Percentiles rank a stretch among this genome's conserved stretches.
phyloP scores from a whole-genome alignment of 2,113 vertebrate species.

The Dendrocopos noguchii region DNA sequence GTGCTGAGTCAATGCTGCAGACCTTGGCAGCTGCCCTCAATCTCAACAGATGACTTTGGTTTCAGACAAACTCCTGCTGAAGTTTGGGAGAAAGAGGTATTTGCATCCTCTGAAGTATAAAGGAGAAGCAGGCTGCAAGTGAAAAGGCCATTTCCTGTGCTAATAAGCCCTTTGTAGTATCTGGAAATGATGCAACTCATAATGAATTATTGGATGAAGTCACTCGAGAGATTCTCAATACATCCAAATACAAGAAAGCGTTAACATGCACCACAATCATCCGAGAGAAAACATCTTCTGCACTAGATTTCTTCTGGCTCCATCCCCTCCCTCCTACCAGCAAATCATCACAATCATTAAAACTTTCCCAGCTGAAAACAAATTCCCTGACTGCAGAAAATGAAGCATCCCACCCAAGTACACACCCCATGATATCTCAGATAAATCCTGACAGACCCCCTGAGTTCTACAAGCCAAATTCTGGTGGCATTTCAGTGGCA shows the following conservation, averaged over 20 bases:
- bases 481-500: background rate
- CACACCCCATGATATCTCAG: background rate
- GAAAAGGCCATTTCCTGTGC: background rate
- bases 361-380: background rate
- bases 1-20: background rate
- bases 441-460: background rate
- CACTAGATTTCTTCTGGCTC: background rate
- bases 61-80: background rate
- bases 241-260: background rate
- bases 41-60: background rate
- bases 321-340: background rate
- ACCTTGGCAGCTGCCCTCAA: background rate
- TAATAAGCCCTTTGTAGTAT: background rate
- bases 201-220: background rate
- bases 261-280: background rate
- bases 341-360: background rate
- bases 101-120: background rate
- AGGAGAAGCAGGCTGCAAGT: background rate
- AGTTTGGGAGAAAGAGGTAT: background rate
- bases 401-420: background rate
- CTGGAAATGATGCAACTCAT: background rate
- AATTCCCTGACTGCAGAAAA: background rate
- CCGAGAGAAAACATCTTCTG: slow-evolving; percentile 18
- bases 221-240: background rate
- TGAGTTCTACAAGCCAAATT: background rate